Evolutionary conservation across 2,113 vertebrate species (phyloP), one percentile per base, ranked within the genome.

Genomic region (Sterrhoptilus dennistouni): DNA sequence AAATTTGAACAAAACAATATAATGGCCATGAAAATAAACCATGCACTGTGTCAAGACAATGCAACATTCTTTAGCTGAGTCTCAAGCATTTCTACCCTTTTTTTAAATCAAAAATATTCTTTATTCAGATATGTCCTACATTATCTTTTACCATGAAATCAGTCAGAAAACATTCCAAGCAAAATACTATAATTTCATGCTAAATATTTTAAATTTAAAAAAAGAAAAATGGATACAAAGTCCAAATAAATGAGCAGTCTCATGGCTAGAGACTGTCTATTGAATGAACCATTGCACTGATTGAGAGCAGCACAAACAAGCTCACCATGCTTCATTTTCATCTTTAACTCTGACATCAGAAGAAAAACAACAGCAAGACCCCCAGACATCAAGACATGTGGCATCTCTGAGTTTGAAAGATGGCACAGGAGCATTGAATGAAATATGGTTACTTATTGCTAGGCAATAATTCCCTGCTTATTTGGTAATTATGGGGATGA

Each of bases 1-100:
- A 68, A 63, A 89, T 76, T 91, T 94, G 47, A 97, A 87, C 42
- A 92, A 77, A 93, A 71, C 56, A 83, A 78, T 64, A 63, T 85
- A 93, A 96, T 9, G 8, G 94, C 53, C 54, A 86, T 64, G 71
- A 96, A 97, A 96, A 96, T 68, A 96, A 96, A 89, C 27, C 47
- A 90, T 80, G 40, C 57, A 79, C 59, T 83, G 33, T 53, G 47
- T 87, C 24, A 19, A 95, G 54, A 80, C 6, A 92, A 19, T 24
- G 21, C 23, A 94, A 18, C 20, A 59, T 71, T 18, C 45, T 92
- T 93, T 85, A 79, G 35, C 66, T 89, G 35, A 92, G 53, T 44
- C 31, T 70, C 80, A 96, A 70, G 8, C 22, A 79, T 57, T 85
- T 93, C 85, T 23, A 31, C 14, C 33, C 31, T 66, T 89, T 38